These are phyloP conservation scores for Andrena chrysosceles DNA, from an alignment of 2,888 invertebrate species.

Conservation along the genomic window DNA sequence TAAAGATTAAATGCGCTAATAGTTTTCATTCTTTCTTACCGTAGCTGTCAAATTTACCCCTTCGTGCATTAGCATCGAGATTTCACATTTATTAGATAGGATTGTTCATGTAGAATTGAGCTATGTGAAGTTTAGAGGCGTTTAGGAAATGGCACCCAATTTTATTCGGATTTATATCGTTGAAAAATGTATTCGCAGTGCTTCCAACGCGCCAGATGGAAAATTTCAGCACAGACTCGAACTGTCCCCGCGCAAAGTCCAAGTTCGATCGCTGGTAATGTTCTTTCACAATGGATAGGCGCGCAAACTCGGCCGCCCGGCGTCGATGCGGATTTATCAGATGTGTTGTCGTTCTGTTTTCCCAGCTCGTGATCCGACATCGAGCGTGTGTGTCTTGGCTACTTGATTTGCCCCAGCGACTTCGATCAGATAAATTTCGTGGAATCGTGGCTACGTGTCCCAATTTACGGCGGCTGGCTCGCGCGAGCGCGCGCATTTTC, in stretches of 20 bases:
- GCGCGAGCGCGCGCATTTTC: conserved; percentile 52
- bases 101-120: no score
- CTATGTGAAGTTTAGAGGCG: no score
- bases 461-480: conserved; percentile 49
- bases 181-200: no score
- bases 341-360: conserved; percentile 65
- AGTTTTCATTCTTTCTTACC: no score
- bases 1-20: no score
- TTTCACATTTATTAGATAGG: no score
- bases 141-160: no score
- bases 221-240: not conserved
- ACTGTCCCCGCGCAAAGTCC: not conserved
- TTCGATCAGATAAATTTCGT: conserved; percentile 68
- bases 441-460: conserved; percentile 61
- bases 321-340: conserved; percentile 62
- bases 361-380: conserved; percentile 50
- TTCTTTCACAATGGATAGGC: conserved; percentile 57
- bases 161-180: no score
- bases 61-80: no score
- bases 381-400: conserved; percentile 38
- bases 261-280: conserved; percentile 32
- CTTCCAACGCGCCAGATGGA: no score
- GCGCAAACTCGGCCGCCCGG: conserved; percentile 35
- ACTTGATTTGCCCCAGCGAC: conserved; percentile 61
- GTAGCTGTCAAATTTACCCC: no score